Conservation (phyloP, 2,113 vertebrate species). For the Hystrix brachyura region DNA sequence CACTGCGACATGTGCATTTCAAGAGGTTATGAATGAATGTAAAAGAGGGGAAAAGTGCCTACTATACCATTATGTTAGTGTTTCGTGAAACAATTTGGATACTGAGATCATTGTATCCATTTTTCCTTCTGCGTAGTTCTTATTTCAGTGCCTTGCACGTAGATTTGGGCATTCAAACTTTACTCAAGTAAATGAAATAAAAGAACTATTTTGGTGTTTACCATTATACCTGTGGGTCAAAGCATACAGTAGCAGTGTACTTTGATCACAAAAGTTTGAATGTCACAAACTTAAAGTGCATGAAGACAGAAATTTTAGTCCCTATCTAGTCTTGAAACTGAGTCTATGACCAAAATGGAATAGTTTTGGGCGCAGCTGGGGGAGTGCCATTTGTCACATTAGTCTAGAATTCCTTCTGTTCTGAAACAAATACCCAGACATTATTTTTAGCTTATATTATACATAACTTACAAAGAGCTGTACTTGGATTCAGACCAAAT, state of each 20-base stretch:
- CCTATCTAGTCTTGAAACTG: conserved; percentile 46
- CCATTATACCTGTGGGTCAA: background rate
- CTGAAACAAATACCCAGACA: conserved; percentile 79
- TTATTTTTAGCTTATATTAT: conserved; percentile 80
- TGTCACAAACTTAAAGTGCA: background rate
- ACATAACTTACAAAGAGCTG: conserved; percentile 73
- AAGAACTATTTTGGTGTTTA: background rate
- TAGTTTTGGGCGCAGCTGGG: conserved; percentile 55
- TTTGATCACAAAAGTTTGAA: conserved; percentile 1
- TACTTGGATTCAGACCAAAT: conserved; percentile 75
- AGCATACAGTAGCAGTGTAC: background rate
- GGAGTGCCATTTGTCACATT: conserved; percentile 69
- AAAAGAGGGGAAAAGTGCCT: background rate
- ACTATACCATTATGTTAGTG: background rate
- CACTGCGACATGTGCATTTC: background rate
- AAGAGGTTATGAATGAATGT: background rate
- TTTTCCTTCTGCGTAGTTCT: background rate
- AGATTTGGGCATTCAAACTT: background rate
- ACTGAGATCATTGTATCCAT: background rate
- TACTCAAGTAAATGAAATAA: conserved; percentile 40
- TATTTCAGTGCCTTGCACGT: background rate
- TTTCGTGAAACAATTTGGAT: background rate
- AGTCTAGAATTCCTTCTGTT: conserved; percentile 78
- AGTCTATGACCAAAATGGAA: conserved; percentile 48
- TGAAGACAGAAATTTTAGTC: conserved; percentile 9